A percentile compares a stretch with the other conserved stretches of the same genome.
Evolutionary conservation across 2,888 invertebrate species (phyloP).

Genomic region (Chymomyza procnemis): DNA sequence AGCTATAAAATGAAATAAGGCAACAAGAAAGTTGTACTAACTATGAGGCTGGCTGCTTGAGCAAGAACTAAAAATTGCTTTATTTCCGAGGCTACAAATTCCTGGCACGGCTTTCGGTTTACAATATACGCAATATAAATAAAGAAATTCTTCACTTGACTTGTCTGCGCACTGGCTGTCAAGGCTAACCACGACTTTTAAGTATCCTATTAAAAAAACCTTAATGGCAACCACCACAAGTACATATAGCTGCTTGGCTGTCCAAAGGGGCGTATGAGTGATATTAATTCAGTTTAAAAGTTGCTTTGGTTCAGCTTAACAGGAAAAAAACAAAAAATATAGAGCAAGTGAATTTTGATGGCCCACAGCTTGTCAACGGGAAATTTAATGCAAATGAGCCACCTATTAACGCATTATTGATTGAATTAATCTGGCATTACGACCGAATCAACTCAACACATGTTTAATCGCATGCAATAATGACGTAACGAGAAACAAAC

Average conservation of each 20-base stretch:
- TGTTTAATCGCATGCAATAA: neutral
- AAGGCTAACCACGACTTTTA: neutral
- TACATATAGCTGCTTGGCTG: neutral
- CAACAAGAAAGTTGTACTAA: neutral
- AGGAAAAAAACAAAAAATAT: too few relatives aligned
- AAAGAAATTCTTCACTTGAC: neutral
- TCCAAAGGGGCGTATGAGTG: neutral
- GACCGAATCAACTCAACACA: conserved; percentile 30
- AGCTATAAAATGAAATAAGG: conserved; percentile 16
- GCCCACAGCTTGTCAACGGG: neutral
- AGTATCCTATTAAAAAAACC: neutral
- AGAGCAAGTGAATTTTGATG: neutral
- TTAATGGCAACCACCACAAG: neutral
- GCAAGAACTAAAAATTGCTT: neutral
- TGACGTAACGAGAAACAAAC: neutral
- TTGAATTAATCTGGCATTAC: conserved; percentile 50
- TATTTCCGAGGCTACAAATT: neutral
- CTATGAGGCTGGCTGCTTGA: neutral
- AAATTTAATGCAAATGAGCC: neutral
- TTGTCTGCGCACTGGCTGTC: neutral
- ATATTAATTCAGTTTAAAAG: neutral
- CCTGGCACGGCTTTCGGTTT: neutral
- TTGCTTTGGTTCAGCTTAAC: neutral
- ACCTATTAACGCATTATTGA: conserved; percentile 26
- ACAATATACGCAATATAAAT: neutral